These are phyloP conservation scores for Resseliella maxima DNA, from an alignment of 2,888 invertebrate species.

Conservation along the genomic window DNA sequence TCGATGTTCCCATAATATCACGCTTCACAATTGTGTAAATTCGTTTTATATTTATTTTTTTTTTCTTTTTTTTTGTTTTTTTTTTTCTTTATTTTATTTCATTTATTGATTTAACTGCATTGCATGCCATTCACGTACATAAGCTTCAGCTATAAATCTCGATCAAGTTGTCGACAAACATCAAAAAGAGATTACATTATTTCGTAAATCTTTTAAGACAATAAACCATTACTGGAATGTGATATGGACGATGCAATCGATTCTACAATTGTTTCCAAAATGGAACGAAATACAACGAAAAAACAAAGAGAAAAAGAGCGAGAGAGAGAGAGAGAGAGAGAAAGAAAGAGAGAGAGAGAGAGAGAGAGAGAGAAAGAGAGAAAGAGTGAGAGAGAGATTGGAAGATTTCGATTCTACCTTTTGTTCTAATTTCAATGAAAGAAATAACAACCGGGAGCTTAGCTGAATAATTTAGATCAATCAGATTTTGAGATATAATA, in stretches of 20 bases:
- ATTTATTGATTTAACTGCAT: slow-evolving; percentile 18
- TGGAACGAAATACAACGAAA: not conserved
- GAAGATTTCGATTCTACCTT: slow-evolving; percentile 16
- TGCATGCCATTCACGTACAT: not conserved
- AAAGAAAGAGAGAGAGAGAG: too few relatives aligned
- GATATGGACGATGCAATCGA: not conserved
- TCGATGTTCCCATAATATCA: not conserved
- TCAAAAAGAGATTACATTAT: slow-evolving; percentile 53
- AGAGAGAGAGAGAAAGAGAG: too few relatives aligned
- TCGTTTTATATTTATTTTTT: not conserved
- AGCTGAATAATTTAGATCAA: slow-evolving; percentile 39
- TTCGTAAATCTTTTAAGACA: slow-evolving; percentile 43
- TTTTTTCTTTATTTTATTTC: too few relatives aligned
- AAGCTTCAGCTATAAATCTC: slow-evolving; percentile 18
- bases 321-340: too few relatives aligned
- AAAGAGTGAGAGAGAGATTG: too few relatives aligned
- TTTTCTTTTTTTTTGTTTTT: not conserved
- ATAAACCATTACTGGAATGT: slow-evolving; percentile 31
- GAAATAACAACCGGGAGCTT: not conserved
- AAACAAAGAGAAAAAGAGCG: too few relatives aligned
- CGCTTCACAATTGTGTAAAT: not conserved
- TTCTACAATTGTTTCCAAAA: not conserved
- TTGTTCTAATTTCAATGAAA: not conserved
- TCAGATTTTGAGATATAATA: not conserved
- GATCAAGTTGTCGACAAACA: slow-evolving; percentile 47